Evolutionary conservation across 1,140 invertebrate genomes (phyloP), one percentile per base, ranked within the genome.

Genomic region (Drosophila leontia): DNA sequence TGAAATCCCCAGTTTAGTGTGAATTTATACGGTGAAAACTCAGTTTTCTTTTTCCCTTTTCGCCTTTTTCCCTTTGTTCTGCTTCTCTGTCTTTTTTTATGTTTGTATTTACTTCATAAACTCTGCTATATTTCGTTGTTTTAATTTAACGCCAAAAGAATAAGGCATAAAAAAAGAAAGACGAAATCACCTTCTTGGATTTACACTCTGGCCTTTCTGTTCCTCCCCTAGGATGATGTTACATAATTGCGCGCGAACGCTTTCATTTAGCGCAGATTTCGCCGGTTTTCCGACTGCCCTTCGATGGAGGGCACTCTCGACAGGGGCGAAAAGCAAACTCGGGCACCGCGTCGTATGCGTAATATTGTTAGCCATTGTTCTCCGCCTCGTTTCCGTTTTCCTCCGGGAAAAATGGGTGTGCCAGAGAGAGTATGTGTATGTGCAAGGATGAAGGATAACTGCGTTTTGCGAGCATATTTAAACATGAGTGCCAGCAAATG

Each of bases 1-100:
- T 74, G 67, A 69, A 88, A 88, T 90, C 75, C 86, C 85, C 81
- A 90, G 85, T 90, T 88, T 88, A 90, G 85, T 85, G 85, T 69
- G 80, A 88, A 90, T 88, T 90, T 88, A 90, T 88, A 75, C 85
- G 70, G 39, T 81, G 78, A 69, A 69, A 60, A 72, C 67, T 67
- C 59, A 50, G 50, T 65, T 45, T 75, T 61, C 45, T 6, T 62
- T 48, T 45, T n/a, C n/a, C 3, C 44, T 39, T 35, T 35, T 17
- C 17, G 12, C 26, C 11, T 41, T 32, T 44, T 51, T 37, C 2
- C 15, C 15, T 13, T 47, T 17, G 41, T 50, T 37, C 29, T 17
- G 34, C 42, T 62, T 56, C 37, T 60, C 42, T 71, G 34, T 58
- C 41, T 56, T 60, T 58, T 61, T 69, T 58, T 63, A 29, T 58